Evolutionary conservation across 35 echinoderm and acorn worm species (phyloP), one percentile per base, ranked within the genome.

Genomic region (Diadema setosum): DNA sequence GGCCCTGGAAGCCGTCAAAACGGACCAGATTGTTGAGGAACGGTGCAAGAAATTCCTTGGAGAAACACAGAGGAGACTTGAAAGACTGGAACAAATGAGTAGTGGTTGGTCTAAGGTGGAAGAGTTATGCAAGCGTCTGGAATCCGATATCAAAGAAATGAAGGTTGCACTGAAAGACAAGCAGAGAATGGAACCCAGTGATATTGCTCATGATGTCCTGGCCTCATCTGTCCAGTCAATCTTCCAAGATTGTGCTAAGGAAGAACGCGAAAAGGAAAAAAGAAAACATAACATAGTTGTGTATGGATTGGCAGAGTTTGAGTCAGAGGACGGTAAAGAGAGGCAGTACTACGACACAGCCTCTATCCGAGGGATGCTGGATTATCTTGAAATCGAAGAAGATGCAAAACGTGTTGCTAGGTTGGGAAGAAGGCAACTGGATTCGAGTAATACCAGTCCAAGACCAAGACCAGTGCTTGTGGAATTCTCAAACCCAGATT

Each of bases 241-340:
- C 24, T 70, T 5, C 23, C 65, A 27, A 70, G 65, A 70, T 27
- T 70, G 65, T 70, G 65, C 36, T 16, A 70, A 70, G 3, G 65
- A 70, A 5, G 65, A 70, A 70, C 3, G 65, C 16, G 65, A 70
- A 70, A 70, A 70, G 24, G 65, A 70, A 2, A 70, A 70, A 70
- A 70, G 65, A 27, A 70, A 70, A 70, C 65, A 70, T 70, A 70
- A 70, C 65, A 70, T 70, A 11, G 48, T 52, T 70, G 65, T 70
- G 2, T 70, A 70, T 27, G 65, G 65, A 5, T 2, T 70, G 65
- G 65, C 65, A 70, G 65, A 70, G 36, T 5, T 31, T 70, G 65
- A 27, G 4, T 70, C 65, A 21, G 65, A 70, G 23, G 65, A 70
- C 36, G 65, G 65, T 2, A 70, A 70, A 70, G 65, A 70, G 65